Conservation (phyloP, 1,140 invertebrate species). For the Megalopta genalis region DNA sequence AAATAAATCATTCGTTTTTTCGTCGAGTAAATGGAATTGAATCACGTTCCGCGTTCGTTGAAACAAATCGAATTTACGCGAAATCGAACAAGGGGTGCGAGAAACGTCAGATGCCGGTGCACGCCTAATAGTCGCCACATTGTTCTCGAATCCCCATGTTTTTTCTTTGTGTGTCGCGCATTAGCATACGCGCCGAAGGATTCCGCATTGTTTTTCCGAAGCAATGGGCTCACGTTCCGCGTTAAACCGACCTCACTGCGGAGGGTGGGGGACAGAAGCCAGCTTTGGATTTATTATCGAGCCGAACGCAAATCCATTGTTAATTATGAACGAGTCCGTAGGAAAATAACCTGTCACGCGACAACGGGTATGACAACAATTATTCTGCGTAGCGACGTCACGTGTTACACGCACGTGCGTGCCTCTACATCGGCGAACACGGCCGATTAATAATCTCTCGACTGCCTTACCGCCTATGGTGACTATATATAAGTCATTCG, state of each 20-base stretch:
- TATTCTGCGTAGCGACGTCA: slow-evolving; percentile 46
- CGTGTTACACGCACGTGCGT: slow-evolving; percentile 50
- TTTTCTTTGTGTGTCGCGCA: neutral
- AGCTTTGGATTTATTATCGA: slow-evolving; percentile 50
- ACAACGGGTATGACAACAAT: slow-evolving; percentile 50
- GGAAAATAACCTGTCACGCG: slow-evolving; percentile 59
- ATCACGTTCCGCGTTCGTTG: too few relatives aligned
- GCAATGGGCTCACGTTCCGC: slow-evolving; percentile 10
- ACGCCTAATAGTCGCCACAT: neutral
- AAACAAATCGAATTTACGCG: too few relatives aligned
- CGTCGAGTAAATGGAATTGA: too few relatives aligned
- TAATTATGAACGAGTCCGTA: slow-evolving; percentile 57
- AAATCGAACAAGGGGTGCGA: too few relatives aligned
- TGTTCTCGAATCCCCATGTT: neutral
- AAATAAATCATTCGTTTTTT: too few relatives aligned
- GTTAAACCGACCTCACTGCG: neutral
- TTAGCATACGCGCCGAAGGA: neutral
- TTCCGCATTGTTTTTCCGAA: neutral
- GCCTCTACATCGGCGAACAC: neutral
- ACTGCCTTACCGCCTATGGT: neutral
- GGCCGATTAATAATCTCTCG: slow-evolving; percentile 17
- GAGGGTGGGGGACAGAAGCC: slow-evolving; percentile 17
- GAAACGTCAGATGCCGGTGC: neutral
- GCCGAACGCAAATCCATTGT: slow-evolving; percentile 54
- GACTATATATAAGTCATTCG: neutral